A percentile compares a stretch with the other conserved stretches of the same genome.
Evolutionary conservation across 1,140 invertebrate genomes (phyloP).

Genomic region (Hylaeus anthracinus): DNA sequence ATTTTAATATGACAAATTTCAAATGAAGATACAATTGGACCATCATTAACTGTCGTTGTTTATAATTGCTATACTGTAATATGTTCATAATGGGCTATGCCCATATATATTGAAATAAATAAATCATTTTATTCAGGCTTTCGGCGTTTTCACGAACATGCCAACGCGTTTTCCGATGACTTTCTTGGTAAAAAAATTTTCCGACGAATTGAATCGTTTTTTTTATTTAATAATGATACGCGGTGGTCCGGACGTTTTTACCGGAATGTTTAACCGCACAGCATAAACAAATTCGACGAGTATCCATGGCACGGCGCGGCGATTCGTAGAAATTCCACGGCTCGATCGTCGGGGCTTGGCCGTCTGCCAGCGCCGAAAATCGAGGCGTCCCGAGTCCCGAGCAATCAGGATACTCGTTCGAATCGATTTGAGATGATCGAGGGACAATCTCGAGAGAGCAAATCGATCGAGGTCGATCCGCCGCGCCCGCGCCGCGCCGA

Average conservation of each 20-base stretch:
- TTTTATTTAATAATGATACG: neutral
- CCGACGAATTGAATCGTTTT: neutral
- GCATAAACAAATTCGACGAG: constrained; percentile 1
- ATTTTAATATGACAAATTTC: too few species aligned
- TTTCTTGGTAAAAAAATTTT: neutral
- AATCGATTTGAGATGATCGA: constrained; percentile 64
- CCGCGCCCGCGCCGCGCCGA: neutral
- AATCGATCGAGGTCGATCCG: constrained; percentile 63
- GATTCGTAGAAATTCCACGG: neutral
- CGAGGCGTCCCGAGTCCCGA: constrained; percentile 40
- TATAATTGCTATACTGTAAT: too few species aligned
- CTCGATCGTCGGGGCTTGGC: neutral
- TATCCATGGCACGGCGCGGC: neutral
- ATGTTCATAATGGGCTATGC: too few species aligned
- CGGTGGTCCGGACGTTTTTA: neutral
- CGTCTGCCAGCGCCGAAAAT: constrained; percentile 53
- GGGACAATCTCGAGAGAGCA: constrained; percentile 55
- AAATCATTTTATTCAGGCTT: too few species aligned
- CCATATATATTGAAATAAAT: too few species aligned
- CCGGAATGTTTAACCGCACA: neutral
- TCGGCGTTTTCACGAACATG: too few species aligned
- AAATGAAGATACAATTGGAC: too few species aligned
- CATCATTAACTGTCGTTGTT: too few species aligned
- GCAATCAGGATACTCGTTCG: constrained; percentile 56
- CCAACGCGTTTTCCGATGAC: neutral